A percentile compares a stretch with the other conserved stretches of the same genome.
These are phyloP conservation scores for Crotophaga sulcirostris DNA, from an alignment of 2,113 vertebrate genomes.

Conservation along the genomic window DNA sequence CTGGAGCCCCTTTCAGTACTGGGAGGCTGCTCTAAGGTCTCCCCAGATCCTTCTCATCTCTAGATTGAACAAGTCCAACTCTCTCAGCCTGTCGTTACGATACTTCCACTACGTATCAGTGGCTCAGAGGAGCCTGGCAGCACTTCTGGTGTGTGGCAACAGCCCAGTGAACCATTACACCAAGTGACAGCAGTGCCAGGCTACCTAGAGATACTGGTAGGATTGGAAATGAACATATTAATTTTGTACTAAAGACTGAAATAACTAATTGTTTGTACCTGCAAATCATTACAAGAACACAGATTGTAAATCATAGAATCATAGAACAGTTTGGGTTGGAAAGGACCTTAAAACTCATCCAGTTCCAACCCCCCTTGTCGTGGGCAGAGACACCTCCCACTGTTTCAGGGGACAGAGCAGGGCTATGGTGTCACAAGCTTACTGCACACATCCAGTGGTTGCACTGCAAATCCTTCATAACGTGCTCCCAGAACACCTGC, in stretches of 20 bases:
- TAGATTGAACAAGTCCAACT: too few relatives aligned
- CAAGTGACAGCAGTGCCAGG: neutral
- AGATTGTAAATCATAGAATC: neutral
- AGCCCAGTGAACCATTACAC: neutral
- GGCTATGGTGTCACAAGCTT: neutral
- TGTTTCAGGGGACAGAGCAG: neutral
- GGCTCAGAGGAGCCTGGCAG: neutral
- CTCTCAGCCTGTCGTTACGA: too few relatives aligned
- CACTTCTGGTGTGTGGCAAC: neutral
- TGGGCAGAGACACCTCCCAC: too few relatives aligned
- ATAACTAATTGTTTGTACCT: neutral
- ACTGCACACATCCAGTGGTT: neutral
- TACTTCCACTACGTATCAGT: fast-evolving
- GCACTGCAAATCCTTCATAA: neutral
- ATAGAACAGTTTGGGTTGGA: too few relatives aligned
- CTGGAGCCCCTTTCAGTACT: too few relatives aligned
- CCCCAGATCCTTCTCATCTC: too few relatives aligned
- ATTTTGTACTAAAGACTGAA: neutral
- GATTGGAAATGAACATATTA: neutral
- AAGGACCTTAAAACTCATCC: too few relatives aligned
- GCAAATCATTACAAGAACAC: neutral
- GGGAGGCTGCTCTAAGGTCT: too few relatives aligned
- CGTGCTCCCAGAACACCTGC: neutral
- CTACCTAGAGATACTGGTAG: neutral
- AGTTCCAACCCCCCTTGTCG: too few relatives aligned